phyloP scores from a whole-genome alignment of 2,797 vertebrate species.

The Cynodonichthys magdalenae region DNA sequence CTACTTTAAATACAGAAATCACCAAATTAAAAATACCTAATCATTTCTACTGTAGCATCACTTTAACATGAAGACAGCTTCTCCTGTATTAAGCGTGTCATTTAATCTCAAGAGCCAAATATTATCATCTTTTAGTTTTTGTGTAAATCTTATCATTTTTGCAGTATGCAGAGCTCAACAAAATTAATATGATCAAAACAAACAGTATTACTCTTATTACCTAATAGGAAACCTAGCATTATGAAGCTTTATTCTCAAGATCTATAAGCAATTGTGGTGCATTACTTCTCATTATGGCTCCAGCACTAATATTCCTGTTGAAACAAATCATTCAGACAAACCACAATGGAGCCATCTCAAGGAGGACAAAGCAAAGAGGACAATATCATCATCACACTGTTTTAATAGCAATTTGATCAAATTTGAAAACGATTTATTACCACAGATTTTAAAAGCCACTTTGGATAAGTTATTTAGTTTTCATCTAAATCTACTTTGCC shows the following conservation, averaged over 20 bases:
- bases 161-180: slow-evolving; percentile 49
- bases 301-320: slow-evolving; percentile 81
- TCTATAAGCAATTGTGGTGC: slow-evolving; percentile 78
- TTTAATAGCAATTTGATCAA: slow-evolving; percentile 21
- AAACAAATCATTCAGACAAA: slow-evolving; percentile 75
- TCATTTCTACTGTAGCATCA: slow-evolving; percentile 29
- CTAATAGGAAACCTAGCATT: slow-evolving; percentile 65
- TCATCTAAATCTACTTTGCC: too few relatives aligned
- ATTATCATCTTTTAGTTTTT: slow-evolving; percentile 45
- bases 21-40: too few relatives aligned
- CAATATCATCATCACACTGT: slow-evolving; percentile 27
- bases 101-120: slow-evolving; percentile 34
- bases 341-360: slow-evolving; percentile 41
- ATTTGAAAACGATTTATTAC: slow-evolving; percentile 16
- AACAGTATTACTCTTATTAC: slow-evolving; percentile 55
- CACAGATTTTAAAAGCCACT: background rate
- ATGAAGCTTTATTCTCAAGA: slow-evolving; percentile 78
- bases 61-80: slow-evolving; percentile 16
- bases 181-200: slow-evolving; percentile 66
- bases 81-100: slow-evolving; percentile 5
- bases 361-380: slow-evolving; percentile 44
- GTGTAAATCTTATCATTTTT: slow-evolving; percentile 10
- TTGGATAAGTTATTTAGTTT: slow-evolving; percentile 5
- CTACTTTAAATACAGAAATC: too few relatives aligned
- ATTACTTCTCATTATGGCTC: slow-evolving; percentile 79